Percentiles rank a stretch among this genome's conserved stretches.
Evolutionary conservation across 2,888 invertebrate species (phyloP).

Genomic region (Choristoneura rosaceana): DNA sequence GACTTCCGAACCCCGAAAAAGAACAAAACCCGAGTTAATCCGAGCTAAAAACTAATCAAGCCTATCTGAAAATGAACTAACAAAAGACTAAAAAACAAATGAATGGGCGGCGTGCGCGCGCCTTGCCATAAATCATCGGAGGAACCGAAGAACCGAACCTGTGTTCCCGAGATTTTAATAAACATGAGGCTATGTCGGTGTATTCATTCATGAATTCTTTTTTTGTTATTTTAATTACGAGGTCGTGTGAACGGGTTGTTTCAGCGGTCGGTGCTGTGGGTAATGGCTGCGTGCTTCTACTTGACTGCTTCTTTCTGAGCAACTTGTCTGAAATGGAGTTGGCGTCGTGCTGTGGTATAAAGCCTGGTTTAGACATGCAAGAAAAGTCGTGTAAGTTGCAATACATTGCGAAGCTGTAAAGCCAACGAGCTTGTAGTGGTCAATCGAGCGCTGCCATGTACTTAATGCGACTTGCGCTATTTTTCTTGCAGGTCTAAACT

Average conservation of each 20-base stretch:
- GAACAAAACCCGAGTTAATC: slow-evolving; percentile 65
- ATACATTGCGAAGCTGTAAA: too few species aligned
- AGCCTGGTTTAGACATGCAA: too few species aligned
- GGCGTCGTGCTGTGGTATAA: too few species aligned
- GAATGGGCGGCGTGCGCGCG: slow-evolving; percentile 75
- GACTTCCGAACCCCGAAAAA: slow-evolving; percentile 47
- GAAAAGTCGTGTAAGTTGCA: too few species aligned
- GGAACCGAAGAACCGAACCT: slow-evolving; percentile 62
- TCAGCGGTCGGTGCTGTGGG: slow-evolving; percentile 6
- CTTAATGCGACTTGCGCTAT: too few species aligned
- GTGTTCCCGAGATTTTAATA: slow-evolving; percentile 79
- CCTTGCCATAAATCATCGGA: slow-evolving; percentile 76
- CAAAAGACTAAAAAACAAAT: slow-evolving; percentile 79
- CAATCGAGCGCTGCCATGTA: too few species aligned
- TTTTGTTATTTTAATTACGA: slow-evolving; percentile 80
- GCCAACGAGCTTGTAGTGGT: too few species aligned
- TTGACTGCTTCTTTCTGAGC: not conserved
- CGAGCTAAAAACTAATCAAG: slow-evolving; percentile 82
- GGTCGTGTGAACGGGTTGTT: slow-evolving; percentile 73
- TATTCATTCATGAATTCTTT: slow-evolving; percentile 77
- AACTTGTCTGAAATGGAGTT: too few species aligned
- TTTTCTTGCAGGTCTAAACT: too few species aligned
- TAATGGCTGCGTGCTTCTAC: not conserved
- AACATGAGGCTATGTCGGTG: slow-evolving; percentile 75
- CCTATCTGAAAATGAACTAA: slow-evolving; percentile 73